Conservation (phyloP, 1,140 invertebrate species). For the Drosophila rufa region DNA sequence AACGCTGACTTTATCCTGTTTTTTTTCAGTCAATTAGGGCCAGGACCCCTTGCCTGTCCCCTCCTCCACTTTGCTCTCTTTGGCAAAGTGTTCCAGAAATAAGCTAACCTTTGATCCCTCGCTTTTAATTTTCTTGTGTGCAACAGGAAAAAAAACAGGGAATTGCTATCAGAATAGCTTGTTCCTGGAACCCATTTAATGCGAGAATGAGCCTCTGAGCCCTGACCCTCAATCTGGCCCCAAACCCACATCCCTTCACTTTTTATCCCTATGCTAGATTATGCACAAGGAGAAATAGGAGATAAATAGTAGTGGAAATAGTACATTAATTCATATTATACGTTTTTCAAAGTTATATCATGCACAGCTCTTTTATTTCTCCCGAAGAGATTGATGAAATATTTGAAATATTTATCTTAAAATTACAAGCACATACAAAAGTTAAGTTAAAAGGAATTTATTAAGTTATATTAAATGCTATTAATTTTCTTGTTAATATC, state of each 20-base stretch:
- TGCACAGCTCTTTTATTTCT: no score
- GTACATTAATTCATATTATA: no score
- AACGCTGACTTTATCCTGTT: conserved; percentile 60
- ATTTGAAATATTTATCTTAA: no score
- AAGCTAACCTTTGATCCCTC: conserved; percentile 63
- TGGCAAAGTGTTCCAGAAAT: conserved; percentile 9
- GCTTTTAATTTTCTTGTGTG: conserved; percentile 64
- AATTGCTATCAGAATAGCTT: conserved; percentile 47
- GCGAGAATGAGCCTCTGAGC: conserved; percentile 38
- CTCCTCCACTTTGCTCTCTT: conserved; percentile 3
- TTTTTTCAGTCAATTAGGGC: conserved; percentile 74
- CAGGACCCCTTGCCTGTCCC: conserved; percentile 22
- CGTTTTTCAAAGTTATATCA: no score
- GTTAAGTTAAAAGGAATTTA: no score
- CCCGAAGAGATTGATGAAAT: no score
- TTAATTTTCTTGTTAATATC: no score
- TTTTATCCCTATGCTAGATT: not conserved
- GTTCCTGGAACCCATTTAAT: conserved; percentile 61
- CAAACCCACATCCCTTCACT: conserved; percentile 1
- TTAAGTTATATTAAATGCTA: no score
- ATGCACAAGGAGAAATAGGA: not conserved
- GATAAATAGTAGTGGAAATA: not conserved
- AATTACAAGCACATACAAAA: no score
- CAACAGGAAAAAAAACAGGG: conserved; percentile 28
- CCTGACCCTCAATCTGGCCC: conserved; percentile 36